Conservation (phyloP, 2,888 invertebrate genomes). For the Eledone cirrhosa region DNA sequence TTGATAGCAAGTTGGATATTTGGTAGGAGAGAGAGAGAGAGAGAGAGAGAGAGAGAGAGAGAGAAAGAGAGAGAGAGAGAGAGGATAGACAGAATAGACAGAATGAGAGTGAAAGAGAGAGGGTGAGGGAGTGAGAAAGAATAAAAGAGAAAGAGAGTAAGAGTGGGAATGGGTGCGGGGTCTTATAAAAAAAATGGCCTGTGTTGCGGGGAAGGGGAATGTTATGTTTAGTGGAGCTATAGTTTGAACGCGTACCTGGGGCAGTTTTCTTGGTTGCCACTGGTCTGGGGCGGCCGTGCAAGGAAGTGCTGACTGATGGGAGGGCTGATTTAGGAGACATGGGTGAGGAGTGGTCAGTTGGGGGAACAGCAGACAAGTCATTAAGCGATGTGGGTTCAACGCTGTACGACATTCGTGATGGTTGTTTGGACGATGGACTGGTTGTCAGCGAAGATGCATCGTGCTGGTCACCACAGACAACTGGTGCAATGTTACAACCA, state of each 20-base stretch:
- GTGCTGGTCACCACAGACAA: conserved; percentile 28
- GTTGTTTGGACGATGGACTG: conserved; percentile 26
- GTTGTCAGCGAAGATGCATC: conserved; percentile 19
- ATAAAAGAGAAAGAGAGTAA: no score
- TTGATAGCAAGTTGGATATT: background rate
- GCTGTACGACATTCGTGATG: conserved; percentile 24
- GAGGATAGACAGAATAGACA: no score
- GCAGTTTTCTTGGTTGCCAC: conserved; percentile 71
- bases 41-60: background rate
- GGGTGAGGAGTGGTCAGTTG: conserved; percentile 28
- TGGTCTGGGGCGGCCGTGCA: conserved; percentile 75
- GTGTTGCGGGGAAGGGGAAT: background rate
- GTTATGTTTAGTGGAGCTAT: background rate
- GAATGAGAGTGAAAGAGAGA: background rate
- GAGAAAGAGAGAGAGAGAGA: no score
- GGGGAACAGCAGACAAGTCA: conserved; percentile 24
- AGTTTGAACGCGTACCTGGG: conserved; percentile 44
- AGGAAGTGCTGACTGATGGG: conserved; percentile 38
- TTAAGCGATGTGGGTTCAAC: conserved; percentile 26
- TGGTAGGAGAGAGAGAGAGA: background rate
- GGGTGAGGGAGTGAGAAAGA: background rate
- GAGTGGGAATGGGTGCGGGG: background rate
- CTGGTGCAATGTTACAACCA: conserved; percentile 25
- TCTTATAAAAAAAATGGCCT: background rate
- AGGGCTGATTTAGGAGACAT: conserved; percentile 44